Evolutionary conservation across 2,797 vertebrate species (phyloP).

Genomic region (Darevskia mixta): DNA sequence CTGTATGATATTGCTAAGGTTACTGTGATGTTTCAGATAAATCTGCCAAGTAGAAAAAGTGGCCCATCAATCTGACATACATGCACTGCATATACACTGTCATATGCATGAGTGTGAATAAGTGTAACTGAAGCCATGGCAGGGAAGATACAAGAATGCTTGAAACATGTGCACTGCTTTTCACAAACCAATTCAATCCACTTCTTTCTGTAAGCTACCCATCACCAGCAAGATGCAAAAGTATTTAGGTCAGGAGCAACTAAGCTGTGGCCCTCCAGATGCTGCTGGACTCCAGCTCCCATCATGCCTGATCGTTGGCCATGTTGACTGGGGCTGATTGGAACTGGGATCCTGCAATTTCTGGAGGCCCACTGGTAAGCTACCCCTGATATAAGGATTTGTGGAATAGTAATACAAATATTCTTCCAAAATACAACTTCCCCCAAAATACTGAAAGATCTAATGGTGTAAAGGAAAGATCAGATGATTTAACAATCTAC

Average conservation of each 20-base stretch:
- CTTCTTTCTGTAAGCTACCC: neutral
- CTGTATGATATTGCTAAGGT: neutral
- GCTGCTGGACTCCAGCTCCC: too few species aligned
- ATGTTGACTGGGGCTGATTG: too few species aligned
- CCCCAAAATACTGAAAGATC: neutral
- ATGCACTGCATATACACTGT: neutral
- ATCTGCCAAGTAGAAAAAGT: neutral
- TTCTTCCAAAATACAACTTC: neutral
- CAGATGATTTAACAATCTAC: neutral
- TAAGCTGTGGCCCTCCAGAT: too few species aligned
- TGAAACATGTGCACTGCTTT: neutral
- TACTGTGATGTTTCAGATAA: accelerated
- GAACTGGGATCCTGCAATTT: too few species aligned
- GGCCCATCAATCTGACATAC: neutral
- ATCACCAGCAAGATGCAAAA: neutral
- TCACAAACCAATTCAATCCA: neutral
- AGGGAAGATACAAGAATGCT: neutral
- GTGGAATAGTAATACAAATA: neutral
- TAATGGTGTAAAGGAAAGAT: neutral
- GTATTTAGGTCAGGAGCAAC: neutral
- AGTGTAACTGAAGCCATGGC: neutral
- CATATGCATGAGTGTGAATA: neutral
- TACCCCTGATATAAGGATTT: neutral
- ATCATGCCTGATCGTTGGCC: too few species aligned
- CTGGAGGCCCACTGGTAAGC: too few species aligned